Evolutionary conservation across 2,113 vertebrate species (phyloP), one percentile per base, ranked within the genome.

Genomic region (Axis porcinus): DNA sequence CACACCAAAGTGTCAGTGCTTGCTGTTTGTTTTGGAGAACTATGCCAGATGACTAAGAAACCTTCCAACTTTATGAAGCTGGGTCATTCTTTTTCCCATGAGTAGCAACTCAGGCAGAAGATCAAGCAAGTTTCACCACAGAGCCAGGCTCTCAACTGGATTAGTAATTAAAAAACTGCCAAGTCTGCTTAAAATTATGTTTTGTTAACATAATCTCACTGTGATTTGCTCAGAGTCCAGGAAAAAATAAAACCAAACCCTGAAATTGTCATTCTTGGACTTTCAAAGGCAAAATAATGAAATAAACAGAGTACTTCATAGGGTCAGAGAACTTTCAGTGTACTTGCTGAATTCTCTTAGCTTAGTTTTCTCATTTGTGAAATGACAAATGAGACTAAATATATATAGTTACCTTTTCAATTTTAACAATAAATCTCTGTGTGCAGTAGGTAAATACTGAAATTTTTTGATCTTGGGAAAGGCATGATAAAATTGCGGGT

Each of bases 31-130:
- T 97, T 94, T 95, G 95, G 94, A 79, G 92, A 89, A 11, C 23
- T 74, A 43, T 67, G 86, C 86, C 55, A 40, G 86, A 52, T 98
- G 97, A 97, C 97, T 97, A 93, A 97, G 86, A 95, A 86, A 55
- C 40, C 79, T 87, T 78, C 62, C 28, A 62, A 15, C 36, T 95
- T 97, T 88, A 86, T 43, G 92, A 97, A 96, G 96, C 91, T 89
- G 33, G 92, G 58, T 97, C 64, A 91, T 97, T 89, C 93, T 93
- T 95, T 97, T 97, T 98, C 97, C 96, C 95, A 94, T 47, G 96
- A 95, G 81, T 97, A 55, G 76, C 36, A 95, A 89, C 25, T 94
- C 93, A 58, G 96, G 97, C 95, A 97, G 85, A 76, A 95, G 91
- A 86, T 91, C 94, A 93, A 95, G 17, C 47, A 87, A 60, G 52